Conservation (phyloP, 2,113 vertebrate species). For the Reinhardtius hippoglossoides region DNA sequence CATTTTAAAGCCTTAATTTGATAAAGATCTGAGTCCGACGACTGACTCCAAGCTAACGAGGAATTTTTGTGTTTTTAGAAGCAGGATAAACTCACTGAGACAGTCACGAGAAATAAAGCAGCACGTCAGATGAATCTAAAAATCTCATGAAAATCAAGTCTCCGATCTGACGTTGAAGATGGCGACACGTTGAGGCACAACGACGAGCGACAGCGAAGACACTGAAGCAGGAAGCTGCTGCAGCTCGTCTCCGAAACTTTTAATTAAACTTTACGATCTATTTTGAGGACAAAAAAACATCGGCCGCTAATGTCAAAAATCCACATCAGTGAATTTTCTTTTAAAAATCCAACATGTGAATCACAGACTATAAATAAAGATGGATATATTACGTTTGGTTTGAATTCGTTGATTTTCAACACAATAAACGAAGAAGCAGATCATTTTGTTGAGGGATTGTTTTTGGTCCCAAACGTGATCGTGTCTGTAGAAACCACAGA, state of each 20-base stretch:
- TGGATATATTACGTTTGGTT: no score
- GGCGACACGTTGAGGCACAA: slow-evolving; percentile 55
- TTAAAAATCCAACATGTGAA: no score
- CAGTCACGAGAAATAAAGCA: slow-evolving; percentile 24
- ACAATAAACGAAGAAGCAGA: no score
- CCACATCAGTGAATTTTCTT: no score
- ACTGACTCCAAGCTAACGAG: no score
- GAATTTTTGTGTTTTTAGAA: no score
- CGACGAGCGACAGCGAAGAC: slow-evolving; percentile 53
- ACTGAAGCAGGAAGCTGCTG: not conserved
- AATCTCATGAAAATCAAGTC: not conserved
- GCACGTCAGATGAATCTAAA: not conserved
- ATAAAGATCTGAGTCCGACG: no score
- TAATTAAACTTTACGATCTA: not conserved
- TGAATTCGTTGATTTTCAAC: no score
- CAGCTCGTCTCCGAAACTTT: not conserved
- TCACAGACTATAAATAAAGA: not conserved
- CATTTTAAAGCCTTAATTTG: no score
- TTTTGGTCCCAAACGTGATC: not conserved
- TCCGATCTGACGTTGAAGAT: not conserved
- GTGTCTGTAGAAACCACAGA: not conserved
- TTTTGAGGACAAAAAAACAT: not conserved
- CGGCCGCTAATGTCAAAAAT: no score
- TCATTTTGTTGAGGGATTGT: not conserved
- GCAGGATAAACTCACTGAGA: slow-evolving; percentile 6